Base-by-base conservation (phyloP, 2,797 vertebrate species). In the Jordanella pulchra region DNA sequence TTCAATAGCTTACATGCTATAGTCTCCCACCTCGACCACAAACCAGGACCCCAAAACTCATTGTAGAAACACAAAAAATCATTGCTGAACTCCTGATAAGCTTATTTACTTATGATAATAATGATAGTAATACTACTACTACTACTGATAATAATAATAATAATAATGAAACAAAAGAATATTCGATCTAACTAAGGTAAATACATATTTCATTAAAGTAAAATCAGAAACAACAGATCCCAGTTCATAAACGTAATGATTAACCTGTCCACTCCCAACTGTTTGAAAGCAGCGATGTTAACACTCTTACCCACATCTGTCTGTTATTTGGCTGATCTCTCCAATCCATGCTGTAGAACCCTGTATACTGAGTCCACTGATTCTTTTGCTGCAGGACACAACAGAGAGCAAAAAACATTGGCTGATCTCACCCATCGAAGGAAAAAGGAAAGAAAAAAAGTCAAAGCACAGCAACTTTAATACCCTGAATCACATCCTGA, bases 1-100 rank as follows among this genome's bases (percentile, higher is more conserved):
- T 89, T 91, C 86, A 91, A 90, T 91, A 89, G 89, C 90, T 90
- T 89, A 91, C 89, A 93, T 78, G 82, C 87, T 82, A 87, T 70
- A 32, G 63, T 74, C 78, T 80, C 79, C 81, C 82, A 82, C 80
- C 83, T 75, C 82, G 69, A 47, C 58, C 50, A 44, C n/a, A 44
- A 63, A 47, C 48, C 5, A 25, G 13, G 32, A 44, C 11, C 30
- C 60, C 47, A 13, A 25, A 9, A 45, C 64, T 27, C 79, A 47
- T 72, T 28, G 30, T 50, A 45, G 55, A 58, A 65, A 71, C 73
- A 77, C 67, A 53, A 72, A 71, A 69, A 61, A 47, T 72, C 51
- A 65, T 68, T 50, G 55, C 18, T 18, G 55, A 17, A 58, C 55
- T 28, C 28, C 28, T 30, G 30, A 32, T 32, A 32, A 32, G 18